These are phyloP conservation scores for Sphaeridia pumilis DNA, from an alignment of 2,888 invertebrate genomes.

Conservation along the genomic window DNA sequence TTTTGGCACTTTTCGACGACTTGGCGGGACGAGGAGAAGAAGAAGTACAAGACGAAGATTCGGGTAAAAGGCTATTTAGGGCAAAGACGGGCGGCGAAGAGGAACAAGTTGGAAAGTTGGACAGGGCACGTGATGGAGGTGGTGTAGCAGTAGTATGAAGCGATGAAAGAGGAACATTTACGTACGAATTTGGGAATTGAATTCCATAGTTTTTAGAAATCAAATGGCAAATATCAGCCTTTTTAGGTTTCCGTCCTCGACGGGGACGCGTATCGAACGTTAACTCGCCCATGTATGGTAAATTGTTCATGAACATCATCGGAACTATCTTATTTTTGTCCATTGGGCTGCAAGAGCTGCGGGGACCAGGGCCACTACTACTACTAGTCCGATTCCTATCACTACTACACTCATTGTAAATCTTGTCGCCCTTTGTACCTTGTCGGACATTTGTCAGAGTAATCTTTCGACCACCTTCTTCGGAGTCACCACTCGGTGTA, in stretches of 20 bases:
- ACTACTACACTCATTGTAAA: no score
- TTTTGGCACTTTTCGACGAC: constrained; percentile 45
- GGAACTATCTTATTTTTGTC: constrained; percentile 9
- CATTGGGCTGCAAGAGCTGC: no score
- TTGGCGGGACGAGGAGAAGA: neutral
- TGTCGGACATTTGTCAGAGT: neutral
- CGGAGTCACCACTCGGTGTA: no score
- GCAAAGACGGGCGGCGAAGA: no score
- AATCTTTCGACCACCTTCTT: no score
- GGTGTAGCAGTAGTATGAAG: no score
- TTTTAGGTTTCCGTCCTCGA: constrained; percentile 77
- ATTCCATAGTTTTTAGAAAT: constrained; percentile 84
- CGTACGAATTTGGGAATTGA: constrained; percentile 33
- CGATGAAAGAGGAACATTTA: constrained; percentile 22
- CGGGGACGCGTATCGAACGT: constrained; percentile 72
- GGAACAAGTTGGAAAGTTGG: no score
- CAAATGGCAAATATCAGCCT: constrained; percentile 80
- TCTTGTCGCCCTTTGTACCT: constrained; percentile 5
- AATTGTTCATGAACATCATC: constrained; percentile 40
- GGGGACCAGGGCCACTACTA: neutral
- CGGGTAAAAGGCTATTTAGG: no score
- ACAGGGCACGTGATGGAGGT: no score
- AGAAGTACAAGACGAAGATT: constrained; percentile 1
- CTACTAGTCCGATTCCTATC: neutral
- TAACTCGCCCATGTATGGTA: constrained; percentile 88